Conservation (phyloP, 2,113 vertebrate genomes). For the Salvelinus alpinus region DNA sequence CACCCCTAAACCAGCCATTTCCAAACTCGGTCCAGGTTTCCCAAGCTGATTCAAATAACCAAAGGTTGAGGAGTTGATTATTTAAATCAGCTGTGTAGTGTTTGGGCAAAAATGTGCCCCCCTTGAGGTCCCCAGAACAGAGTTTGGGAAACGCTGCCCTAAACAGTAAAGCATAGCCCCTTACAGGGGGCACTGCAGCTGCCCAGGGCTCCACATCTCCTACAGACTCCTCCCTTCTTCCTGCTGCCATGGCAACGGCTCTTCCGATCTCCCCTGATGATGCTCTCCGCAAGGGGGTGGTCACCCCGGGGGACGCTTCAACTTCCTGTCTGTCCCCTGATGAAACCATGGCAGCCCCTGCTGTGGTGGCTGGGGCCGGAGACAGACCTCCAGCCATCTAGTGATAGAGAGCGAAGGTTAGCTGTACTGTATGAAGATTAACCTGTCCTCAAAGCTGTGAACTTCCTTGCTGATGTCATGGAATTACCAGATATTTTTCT, state of each 20-base stretch:
- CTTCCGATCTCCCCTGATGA: conserved; percentile 29
- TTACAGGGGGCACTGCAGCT: conserved; percentile 81
- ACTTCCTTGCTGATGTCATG: too few relatives aligned
- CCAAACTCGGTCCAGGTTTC: too few relatives aligned
- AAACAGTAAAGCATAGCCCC: conserved; percentile 13
- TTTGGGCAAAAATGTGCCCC: too few relatives aligned
- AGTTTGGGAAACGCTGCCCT: too few relatives aligned
- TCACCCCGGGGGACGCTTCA: conserved; percentile 45
- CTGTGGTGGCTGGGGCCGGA: conserved; percentile 79
- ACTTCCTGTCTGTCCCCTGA: conserved; percentile 52
- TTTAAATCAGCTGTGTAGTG: too few relatives aligned
- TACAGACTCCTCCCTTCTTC: conserved; percentile 61
- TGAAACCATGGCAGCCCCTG: conserved; percentile 78
- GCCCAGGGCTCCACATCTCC: conserved; percentile 81
- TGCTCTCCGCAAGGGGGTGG: conserved; percentile 65
- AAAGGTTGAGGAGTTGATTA: too few relatives aligned
- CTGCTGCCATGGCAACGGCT: conserved; percentile 34
- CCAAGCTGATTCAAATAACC: too few relatives aligned
- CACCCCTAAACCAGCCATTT: background rate
- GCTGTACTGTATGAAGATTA: background rate
- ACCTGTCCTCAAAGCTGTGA: too few relatives aligned
- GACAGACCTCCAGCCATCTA: conserved; percentile 71
- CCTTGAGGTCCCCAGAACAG: too few relatives aligned
- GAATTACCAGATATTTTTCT: too few relatives aligned
- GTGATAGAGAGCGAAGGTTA: background rate